Base-by-base conservation (phyloP, 2,113 vertebrate species). In the Hyaena hyaena region DNA sequence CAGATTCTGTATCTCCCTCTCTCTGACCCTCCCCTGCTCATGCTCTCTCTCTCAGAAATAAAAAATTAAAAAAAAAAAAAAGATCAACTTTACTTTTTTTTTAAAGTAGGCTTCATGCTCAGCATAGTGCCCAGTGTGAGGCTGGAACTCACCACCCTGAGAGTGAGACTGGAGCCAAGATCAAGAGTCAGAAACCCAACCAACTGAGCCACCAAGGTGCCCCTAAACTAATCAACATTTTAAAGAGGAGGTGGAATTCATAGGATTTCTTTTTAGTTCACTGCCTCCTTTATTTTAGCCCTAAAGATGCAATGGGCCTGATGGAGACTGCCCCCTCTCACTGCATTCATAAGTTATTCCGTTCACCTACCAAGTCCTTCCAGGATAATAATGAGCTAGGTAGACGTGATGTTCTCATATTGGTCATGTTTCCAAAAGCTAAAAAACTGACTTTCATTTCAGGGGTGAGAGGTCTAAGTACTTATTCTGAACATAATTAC, bases 231-330 rank as follows among this genome's bases (percentile, higher is more conserved):
- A n/a, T 61, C 8, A 63, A 7, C 81, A 92, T 76, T 86, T 93
- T 84, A 43, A 90, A 79, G 63, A 95, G 86, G 19, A 65, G 26
- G 43, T 26, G 7, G 50, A 39, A 76, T 65, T 84, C 43, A 39
- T 23, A 55, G 74, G 91, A 65, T 39, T 93, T 65, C 80, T 80
- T 58, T 87, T 82, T 17, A 26, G 28, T 68, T 10, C 33, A 77
- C 45, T 83, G 24, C 53, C 43, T 97, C 12, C 12, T 82, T 82
- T 95, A 8, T 33, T 94, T 93, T 55, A 94, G 50, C 69, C 33
- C 76, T 86, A 15, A 94, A 85, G 33, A 69, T 61, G 21, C 28
- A 5, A 82, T 5, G 26, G 45, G 28, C 33, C 83, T 26, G 9
- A 71, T 8, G 33, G 8, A 79, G 23, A 55, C 19, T 86, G 80